Percentiles rank a stretch among this genome's conserved stretches.
These are phyloP conservation scores for Zootermopsis nevadensis DNA, from an alignment of 2,888 invertebrate species.

Conservation along the genomic window DNA sequence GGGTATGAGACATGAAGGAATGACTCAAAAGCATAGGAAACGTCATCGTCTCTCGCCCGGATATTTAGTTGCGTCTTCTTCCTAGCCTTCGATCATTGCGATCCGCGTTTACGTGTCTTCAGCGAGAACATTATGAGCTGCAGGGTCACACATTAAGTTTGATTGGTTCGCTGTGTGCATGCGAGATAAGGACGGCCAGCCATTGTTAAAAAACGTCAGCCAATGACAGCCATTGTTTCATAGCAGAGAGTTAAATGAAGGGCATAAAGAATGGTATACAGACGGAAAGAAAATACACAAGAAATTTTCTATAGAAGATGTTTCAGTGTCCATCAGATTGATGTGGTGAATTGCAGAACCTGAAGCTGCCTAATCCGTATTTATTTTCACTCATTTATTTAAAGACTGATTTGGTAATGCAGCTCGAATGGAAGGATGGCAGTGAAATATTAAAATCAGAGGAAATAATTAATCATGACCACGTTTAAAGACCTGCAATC, in stretches of 20 bases:
- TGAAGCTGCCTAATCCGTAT: neutral
- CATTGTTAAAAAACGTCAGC: conserved; percentile 26
- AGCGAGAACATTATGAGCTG: conserved; percentile 6
- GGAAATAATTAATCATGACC: no score
- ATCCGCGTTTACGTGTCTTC: neutral
- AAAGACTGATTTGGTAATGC: no score
- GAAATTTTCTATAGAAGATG: conserved; percentile 27
- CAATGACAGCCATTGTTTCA: conserved; percentile 37
- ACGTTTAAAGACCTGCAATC: no score
- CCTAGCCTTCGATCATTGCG: neutral
- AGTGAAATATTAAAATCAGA: no score
- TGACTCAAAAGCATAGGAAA: neutral
- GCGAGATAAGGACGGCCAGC: neutral
- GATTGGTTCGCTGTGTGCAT: conserved; percentile 21
- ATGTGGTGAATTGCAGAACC: neutral
- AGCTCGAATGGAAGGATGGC: no score
- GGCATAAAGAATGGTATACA: neutral
- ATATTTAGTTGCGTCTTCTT: neutral
- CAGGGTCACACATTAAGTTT: conserved; percentile 8
- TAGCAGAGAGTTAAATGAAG: conserved; percentile 4
- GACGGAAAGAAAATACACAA: conserved; percentile 12
- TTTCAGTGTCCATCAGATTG: neutral
- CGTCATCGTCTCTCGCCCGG: no score
- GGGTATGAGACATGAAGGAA: no score
- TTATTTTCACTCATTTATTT: no score